Evolutionary conservation across 2,888 invertebrate species (phyloP).

Genomic region (Archips xylosteana): DNA sequence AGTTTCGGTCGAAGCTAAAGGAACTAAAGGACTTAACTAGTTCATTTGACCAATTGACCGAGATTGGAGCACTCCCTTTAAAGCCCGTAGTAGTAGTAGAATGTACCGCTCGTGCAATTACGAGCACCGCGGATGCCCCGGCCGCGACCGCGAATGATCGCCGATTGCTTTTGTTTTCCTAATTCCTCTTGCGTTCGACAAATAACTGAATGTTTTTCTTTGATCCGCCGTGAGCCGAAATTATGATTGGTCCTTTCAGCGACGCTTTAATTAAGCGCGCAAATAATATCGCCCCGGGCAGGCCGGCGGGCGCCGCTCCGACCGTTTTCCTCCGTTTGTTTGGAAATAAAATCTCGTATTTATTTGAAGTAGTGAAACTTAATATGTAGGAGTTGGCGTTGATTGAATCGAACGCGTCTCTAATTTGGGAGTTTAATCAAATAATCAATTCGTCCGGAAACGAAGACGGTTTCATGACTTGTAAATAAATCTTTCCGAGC

Average conservation of each 20-base stretch:
- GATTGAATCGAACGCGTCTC: slow-evolving; percentile 1
- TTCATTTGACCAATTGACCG: too few species aligned
- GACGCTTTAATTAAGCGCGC: slow-evolving; percentile 27
- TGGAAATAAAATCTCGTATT: slow-evolving; percentile 13
- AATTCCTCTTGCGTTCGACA: neutral
- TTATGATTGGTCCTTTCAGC: slow-evolving; percentile 25
- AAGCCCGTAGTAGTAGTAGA: too few species aligned
- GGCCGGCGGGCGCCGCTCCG: neutral
- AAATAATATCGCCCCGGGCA: slow-evolving; percentile 21
- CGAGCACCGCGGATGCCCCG: too few species aligned
- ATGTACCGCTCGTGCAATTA: too few species aligned
- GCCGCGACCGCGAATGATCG: neutral
- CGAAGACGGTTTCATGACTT: slow-evolving; percentile 4
- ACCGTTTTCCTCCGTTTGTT: neutral
- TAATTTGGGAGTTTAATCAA: slow-evolving; percentile 24
- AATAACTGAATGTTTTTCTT: slow-evolving; percentile 31
- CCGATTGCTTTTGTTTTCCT: slow-evolving; percentile 28
- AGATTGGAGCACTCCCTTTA: too few species aligned
- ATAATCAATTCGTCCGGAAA: neutral
- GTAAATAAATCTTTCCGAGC: neutral
- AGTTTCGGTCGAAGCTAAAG: too few species aligned
- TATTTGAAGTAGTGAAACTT: slow-evolving; percentile 17
- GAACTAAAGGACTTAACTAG: too few species aligned
- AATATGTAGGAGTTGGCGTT: slow-evolving; percentile 10
- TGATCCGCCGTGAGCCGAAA: slow-evolving; percentile 8